phyloP scores from a whole-genome alignment of 1,140 invertebrate species.

The Ridgeia piscesae region DNA sequence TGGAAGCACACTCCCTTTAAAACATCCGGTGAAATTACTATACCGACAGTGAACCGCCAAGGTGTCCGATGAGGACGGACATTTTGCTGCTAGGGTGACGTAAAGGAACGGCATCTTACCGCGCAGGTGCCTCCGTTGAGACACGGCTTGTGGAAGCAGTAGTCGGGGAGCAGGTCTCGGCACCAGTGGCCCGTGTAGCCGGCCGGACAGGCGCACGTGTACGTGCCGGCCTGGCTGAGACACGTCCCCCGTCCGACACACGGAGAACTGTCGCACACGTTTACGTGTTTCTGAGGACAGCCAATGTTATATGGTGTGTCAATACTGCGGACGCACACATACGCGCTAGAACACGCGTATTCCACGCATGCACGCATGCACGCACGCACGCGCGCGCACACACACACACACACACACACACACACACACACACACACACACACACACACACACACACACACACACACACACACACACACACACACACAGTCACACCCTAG shows the following conservation, averaged over 20 bases:
- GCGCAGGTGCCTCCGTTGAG: not conserved
- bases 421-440: too few species aligned
- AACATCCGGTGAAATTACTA: too few species aligned
- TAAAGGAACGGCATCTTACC: not conserved
- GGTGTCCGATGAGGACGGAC: not conserved
- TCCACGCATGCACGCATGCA: too few species aligned
- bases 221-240: not conserved
- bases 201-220: slow-evolving; percentile 12
- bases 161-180: not conserved
- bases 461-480: too few species aligned
- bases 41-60: too few species aligned
- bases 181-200: slow-evolving; percentile 3
- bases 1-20: too few species aligned
- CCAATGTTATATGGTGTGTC: not conserved
- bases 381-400: too few species aligned
- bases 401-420: too few species aligned
- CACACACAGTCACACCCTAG: not conserved
- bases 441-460: too few species aligned
- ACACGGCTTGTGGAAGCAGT: slow-evolving; percentile 6
- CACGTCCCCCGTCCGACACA: not conserved
- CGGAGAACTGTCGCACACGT: not conserved
- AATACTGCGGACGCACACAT: not conserved
- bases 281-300: not conserved
- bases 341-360: not conserved
- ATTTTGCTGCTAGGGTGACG: too few species aligned